Evolutionary conservation across 2,888 invertebrate genomes (phyloP), one percentile per base, ranked within the genome.

Genomic region (Halictus quadricinctus): DNA sequence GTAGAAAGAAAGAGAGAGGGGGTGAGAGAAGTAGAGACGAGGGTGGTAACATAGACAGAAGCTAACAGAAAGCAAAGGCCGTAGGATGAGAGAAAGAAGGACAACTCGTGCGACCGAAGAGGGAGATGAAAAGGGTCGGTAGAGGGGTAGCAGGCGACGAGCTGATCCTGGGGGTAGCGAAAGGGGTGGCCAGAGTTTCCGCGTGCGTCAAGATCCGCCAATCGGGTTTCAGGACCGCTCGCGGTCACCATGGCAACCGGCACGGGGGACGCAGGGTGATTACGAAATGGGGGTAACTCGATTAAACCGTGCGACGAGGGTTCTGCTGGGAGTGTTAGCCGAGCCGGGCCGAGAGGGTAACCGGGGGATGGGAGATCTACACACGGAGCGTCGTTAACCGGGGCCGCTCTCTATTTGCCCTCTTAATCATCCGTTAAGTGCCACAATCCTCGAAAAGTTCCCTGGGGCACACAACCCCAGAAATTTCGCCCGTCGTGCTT

Each of bases 371-470:
- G 83, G 83, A 18, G 64, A 25, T 29, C 12, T 64, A 15, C 29
- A 29, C 15, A 84, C 83, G 73, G 77, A 64, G 60, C 81, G 54
- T 60, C 79, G 77, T 76, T 80, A 81, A 88, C 86, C 82, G 50
- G n/a, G 88, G 84, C 60, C 83, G 85, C 87, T 90, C 88, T 92
- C 92, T 94, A 94, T 94, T 94, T 93, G 93, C 91, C 91, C 93
- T 92, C 92, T 93, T 94, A 94, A 94, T 94, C 93, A 93, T 92
- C 92, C 92, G 92, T 93, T 94, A 94, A 94, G 94, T 93, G 93
- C 91, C 92, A 89, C 84, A 83, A 88, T 86, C 87, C 87, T 87
- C 81, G 86, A 87, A 89, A 77, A 78, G 77, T 86, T 85, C 89
- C 89, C 85, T 73, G 6, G 84, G 83, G 85, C 75, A 64, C 84